Base-by-base conservation (phyloP, 2,888 invertebrate species). In the Plusia festucae region DNA sequence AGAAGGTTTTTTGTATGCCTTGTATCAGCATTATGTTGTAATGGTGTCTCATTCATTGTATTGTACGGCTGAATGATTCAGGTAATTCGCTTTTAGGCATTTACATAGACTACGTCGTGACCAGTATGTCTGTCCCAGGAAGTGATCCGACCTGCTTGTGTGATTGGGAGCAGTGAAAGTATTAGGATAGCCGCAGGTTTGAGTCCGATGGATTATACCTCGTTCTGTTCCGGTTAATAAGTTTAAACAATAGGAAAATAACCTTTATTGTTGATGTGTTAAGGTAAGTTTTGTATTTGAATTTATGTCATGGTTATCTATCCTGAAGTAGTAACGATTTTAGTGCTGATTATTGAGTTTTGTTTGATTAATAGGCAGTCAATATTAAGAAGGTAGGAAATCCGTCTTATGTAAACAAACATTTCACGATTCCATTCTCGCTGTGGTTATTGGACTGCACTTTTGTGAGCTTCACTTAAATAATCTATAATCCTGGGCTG, bases 111-210 rank as follows among this genome's bases (percentile, higher is more conserved):
- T 24, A 53, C 18, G 59, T 80, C 79, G 83, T 82, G 82, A 81
- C 78, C 63, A 63, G 67, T 53, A 53, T 56, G 59, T 68, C 53
- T 72, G 20, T 20, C n/a, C n/a, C 60, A 85, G 86, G 85, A 86
- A 86, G 82, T 81, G 78, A 74, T 82, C 70, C 69, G 74, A 80
- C 74, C 78, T 34, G 73, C 73, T 75, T 68, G 74, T 57, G 52
- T 72, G 49, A 78, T 70, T 75, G 68, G 70, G 76, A 69, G 15
- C 73, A 77, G 85, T 83, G 85, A 85, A 85, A 85, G 85, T 85
- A 27, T 34, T 72, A 56, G 80, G 79, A 79, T 79, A 72, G 63
- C 65, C 64, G 60, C 53, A 54, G 56, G 56, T 73, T 76, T 62
- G 61, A 66, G 16, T 46, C 57, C 61, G 64, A 62, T 66, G 62